A percentile compares a stretch with the other conserved stretches of the same genome.
Evolutionary conservation across 2,113 vertebrate species (phyloP).

Genomic region (Megaptera novaeangliae): DNA sequence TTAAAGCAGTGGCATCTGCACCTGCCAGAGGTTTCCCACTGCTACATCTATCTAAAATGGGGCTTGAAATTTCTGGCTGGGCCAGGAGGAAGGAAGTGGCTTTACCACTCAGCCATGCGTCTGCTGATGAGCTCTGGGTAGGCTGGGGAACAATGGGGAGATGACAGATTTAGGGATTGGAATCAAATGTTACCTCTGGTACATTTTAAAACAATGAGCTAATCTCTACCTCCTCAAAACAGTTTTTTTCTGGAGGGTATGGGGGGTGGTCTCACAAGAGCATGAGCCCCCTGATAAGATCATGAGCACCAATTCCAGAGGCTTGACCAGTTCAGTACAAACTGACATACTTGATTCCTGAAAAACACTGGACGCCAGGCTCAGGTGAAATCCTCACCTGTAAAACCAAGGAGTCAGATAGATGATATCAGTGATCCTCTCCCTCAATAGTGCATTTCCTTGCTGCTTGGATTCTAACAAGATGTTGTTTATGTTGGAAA

Average conservation of each 20-base stretch:
- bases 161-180: background rate
- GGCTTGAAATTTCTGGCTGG: constrained; percentile 43
- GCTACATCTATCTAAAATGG: constrained; percentile 23
- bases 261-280: background rate
- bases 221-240: background rate
- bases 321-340: too few species aligned
- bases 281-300: background rate
- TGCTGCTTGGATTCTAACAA: background rate
- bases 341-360: background rate
- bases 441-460: background rate
- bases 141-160: background rate
- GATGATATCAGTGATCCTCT: background rate
- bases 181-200: background rate
- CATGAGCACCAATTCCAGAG: background rate
- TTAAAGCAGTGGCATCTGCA: background rate
- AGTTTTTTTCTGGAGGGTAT: background rate
- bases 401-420: background rate
- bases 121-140: constrained; percentile 1
- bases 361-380: background rate
- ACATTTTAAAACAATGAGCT: background rate
- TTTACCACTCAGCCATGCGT: background rate
- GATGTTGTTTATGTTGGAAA: background rate
- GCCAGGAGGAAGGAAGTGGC: constrained; percentile 20
- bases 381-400: background rate
- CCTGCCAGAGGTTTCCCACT: constrained; percentile 20